These are phyloP conservation scores for Tiliacea citrago DNA, from an alignment of 2,888 invertebrate species.

Conservation along the genomic window DNA sequence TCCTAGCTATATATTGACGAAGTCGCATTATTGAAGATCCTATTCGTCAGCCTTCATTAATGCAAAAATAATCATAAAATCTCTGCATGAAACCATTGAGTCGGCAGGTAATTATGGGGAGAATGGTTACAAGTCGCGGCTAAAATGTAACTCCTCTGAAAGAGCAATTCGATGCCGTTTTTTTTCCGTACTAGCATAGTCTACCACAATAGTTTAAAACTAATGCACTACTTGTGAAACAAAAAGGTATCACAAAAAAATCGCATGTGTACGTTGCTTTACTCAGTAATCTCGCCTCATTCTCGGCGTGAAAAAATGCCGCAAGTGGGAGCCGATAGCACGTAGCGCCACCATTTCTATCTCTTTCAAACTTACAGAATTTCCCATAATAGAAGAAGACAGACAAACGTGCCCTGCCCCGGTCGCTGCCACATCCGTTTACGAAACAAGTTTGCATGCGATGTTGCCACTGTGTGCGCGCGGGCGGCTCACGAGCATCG, in stretches of 20 bases:
- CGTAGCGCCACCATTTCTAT: slow-evolving; percentile 89
- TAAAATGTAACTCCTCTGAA: background rate
- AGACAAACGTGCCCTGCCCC: slow-evolving; percentile 83
- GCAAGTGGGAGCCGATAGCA: slow-evolving; percentile 91
- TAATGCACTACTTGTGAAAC: background rate
- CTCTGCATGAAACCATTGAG: slow-evolving; percentile 4
- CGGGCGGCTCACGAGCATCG: slow-evolving; percentile 85
- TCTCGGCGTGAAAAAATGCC: slow-evolving; percentile 92
- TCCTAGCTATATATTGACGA: background rate
- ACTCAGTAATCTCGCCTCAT: slow-evolving; percentile 92
- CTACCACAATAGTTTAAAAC: slow-evolving; percentile 1
- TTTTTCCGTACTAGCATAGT: background rate
- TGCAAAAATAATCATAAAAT: slow-evolving; percentile 8
- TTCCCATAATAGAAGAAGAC: slow-evolving; percentile 75
- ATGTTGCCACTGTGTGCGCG: slow-evolving; percentile 89
- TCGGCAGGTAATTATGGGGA: background rate
- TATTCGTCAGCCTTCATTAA: background rate
- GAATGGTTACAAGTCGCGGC: background rate
- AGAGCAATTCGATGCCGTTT: background rate
- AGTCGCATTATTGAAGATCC: background rate
- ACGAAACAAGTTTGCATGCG: slow-evolving; percentile 93
- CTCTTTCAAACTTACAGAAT: slow-evolving; percentile 73
- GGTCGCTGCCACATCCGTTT: slow-evolving; percentile 93
- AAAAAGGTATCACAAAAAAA: slow-evolving; percentile 36
- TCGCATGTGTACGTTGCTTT: slow-evolving; percentile 84